These are phyloP conservation scores for Caenorhabditis latens DNA, from an alignment of 1,140 invertebrate species.

Conservation along the genomic window DNA sequence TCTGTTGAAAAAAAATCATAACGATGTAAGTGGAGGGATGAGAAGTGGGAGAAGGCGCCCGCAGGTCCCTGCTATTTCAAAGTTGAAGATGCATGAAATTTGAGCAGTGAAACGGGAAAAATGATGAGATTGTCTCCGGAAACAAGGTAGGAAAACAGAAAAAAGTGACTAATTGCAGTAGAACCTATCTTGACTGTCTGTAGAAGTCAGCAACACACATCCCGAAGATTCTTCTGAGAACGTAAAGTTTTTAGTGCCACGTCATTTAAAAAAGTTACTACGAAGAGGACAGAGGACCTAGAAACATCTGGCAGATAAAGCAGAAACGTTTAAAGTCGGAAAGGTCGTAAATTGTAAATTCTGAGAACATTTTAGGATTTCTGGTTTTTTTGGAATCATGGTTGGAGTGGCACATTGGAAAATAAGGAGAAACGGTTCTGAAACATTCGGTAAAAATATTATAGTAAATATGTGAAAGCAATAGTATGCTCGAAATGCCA, in stretches of 20 bases:
- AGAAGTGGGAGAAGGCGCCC: slow-evolving; percentile 28
- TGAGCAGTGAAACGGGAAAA: slow-evolving; percentile 26
- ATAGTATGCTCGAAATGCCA: slow-evolving; percentile 52
- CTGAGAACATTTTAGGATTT: not conserved
- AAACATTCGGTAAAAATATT: slow-evolving; percentile 28
- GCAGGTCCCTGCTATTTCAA: not conserved
- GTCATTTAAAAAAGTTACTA: slow-evolving; percentile 15
- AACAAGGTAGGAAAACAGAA: not conserved
- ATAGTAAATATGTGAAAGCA: slow-evolving; percentile 51
- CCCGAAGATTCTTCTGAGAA: too few relatives aligned
- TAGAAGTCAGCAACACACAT: too few relatives aligned
- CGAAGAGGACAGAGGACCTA: not conserved
- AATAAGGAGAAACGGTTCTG: not conserved
- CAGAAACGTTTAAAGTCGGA: not conserved
- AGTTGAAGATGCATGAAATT: slow-evolving; percentile 37
- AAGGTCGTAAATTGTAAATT: slow-evolving; percentile 30
- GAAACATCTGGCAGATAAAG: slow-evolving; percentile 48
- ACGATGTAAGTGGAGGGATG: slow-evolving; percentile 43
- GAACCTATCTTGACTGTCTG: too few relatives aligned
- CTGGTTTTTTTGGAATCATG: not conserved
- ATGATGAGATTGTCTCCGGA: slow-evolving; percentile 15
- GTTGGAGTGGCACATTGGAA: not conserved
- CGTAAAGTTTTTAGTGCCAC: not conserved
- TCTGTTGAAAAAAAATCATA: slow-evolving; percentile 48
- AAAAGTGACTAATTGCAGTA: not conserved